Conservation (phyloP, 2,888 invertebrate species). For the Nineta flava region DNA sequence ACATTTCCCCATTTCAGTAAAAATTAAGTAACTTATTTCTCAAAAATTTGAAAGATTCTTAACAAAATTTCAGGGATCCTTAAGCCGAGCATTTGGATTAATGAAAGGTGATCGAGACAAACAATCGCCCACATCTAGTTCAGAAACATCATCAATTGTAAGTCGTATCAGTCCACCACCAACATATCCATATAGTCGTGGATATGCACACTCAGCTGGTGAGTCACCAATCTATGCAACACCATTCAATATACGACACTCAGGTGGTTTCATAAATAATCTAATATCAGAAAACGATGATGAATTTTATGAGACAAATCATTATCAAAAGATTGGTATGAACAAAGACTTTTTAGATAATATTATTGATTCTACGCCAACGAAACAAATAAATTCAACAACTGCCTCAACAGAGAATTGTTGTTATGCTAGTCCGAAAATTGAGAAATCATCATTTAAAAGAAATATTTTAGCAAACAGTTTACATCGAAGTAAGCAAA, state of each 20-base stretch:
- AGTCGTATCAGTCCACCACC: constrained; percentile 31
- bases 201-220: constrained; percentile 21
- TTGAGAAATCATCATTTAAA: constrained; percentile 30
- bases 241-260: constrained; percentile 18
- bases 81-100: constrained; percentile 53
- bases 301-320: background rate
- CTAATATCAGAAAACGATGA: constrained; percentile 4
- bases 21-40: background rate
- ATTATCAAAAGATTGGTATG: background rate
- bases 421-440: constrained; percentile 15
- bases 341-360: constrained; percentile 3
- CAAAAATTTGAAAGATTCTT: background rate
- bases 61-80: constrained; percentile 42
- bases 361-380: constrained; percentile 4
- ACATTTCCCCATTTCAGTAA: no score
- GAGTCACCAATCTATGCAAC: constrained; percentile 24
- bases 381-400: background rate
- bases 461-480: constrained; percentile 32
- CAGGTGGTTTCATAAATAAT: constrained; percentile 3
- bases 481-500: constrained; percentile 32
- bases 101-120: constrained; percentile 43
- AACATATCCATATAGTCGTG: constrained; percentile 28
- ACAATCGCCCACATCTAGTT: constrained; percentile 50
- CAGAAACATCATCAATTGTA: constrained; percentile 41
- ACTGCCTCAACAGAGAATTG: background rate